Base-by-base conservation (phyloP, 2,888 invertebrate genomes). In the Synanthedon tipuliformis region DNA sequence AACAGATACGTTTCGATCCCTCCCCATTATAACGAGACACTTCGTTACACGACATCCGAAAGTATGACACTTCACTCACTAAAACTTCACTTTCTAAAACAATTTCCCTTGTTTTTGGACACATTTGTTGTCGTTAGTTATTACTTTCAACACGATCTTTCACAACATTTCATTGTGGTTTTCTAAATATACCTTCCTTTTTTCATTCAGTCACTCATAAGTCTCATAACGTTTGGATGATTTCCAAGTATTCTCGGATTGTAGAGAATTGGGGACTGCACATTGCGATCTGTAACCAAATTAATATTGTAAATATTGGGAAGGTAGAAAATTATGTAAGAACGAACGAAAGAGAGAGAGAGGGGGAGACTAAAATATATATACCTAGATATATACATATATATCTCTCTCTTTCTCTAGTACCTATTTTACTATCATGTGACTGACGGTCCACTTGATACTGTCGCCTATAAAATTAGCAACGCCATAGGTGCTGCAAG, bases 201-300 rank as follows among this genome's bases (percentile, higher is more conserved):
- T 58, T 57, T 56, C 57, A 56, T 56, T 58, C 52, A 61, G 59
- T 66, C 61, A 59, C 64, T 65, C 66, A 64, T 63, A 62, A 60
- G 61, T 59, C 64, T 65, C 66, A 64, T 64, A 62, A 60, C 60
- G 56, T 60, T 73, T 80, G 78, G 80, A 73, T 40, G 18, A 27
- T 50, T 45, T 73, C 78, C 78, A 77, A 73, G 56, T 55, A 61
- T 61, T 62, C 64, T 68, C 53, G 54, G 54, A 16, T 49, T 52
- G 58, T 54, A 52, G 54, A 58, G 58, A 64, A 62, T 63, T 65
- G 61, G 58, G 58, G 59, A 57, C 58, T 69, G 74, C 71, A 68
- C 69, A 64, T 60, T 54, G 61, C 50, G 56, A 73, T 68, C 81
- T 81, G 80, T 55, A 81, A 80, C 65, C 62, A 72, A 63, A 71